phyloP scores from a whole-genome alignment of 2,113 vertebrate genomes.

The Calcarius ornatus region DNA sequence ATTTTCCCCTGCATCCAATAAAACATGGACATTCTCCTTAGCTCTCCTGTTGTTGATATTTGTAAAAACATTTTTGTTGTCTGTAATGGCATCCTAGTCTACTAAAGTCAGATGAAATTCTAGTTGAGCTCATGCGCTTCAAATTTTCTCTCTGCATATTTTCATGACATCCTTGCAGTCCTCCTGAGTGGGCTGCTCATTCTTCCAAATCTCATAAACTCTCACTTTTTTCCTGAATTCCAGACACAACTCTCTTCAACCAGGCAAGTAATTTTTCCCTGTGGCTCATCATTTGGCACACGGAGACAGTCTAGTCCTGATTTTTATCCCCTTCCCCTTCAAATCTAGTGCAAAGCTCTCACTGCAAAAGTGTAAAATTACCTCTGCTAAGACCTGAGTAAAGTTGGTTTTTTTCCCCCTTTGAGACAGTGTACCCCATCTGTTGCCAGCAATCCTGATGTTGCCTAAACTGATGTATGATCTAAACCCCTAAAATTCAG shows the following conservation, averaged over 20 bases:
- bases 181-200: neutral
- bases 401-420: neutral
- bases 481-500: neutral
- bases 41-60: neutral
- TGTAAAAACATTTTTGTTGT: neutral
- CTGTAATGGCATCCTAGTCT: neutral
- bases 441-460: neutral
- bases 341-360: neutral
- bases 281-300: neutral
- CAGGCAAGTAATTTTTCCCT: neutral
- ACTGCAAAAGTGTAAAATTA: neutral
- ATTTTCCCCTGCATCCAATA: neutral
- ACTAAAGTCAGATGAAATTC: neutral
- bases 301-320: neutral
- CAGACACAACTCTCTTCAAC: neutral
- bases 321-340: neutral
- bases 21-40: neutral
- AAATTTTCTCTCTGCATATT: neutral
- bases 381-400: neutral
- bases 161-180: neutral
- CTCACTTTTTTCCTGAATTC: neutral
- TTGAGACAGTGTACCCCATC: neutral
- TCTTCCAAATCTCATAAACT: neutral
- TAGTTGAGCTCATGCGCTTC: neutral
- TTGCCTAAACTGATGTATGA: accelerated